phyloP scores from a whole-genome alignment of 2,888 invertebrate genomes.

The Oscheius onirici region DNA sequence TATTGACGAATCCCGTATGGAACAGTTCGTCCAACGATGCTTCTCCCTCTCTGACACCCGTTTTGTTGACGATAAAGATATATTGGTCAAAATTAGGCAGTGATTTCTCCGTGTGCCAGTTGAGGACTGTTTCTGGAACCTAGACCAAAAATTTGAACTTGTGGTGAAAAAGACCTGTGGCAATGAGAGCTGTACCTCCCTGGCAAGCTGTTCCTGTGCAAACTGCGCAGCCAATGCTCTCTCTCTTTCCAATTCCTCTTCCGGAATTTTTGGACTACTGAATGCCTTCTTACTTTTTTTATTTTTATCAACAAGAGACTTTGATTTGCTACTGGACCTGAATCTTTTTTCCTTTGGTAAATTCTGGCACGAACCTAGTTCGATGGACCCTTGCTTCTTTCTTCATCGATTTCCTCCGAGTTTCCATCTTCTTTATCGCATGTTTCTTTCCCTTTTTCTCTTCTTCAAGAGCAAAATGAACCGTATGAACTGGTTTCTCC shows the following conservation, averaged over 20 bases:
- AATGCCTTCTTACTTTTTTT: background rate
- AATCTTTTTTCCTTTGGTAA: background rate
- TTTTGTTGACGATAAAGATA: constrained; percentile 8
- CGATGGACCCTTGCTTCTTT: too few relatives aligned
- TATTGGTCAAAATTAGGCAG: constrained; percentile 4
- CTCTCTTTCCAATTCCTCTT: constrained; percentile 2
- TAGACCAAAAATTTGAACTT: background rate
- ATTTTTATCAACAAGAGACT: background rate
- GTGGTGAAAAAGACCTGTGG: too few relatives aligned
- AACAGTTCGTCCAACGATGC: constrained; percentile 39
- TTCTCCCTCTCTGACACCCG: background rate
- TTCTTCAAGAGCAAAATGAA: constrained; percentile 21
- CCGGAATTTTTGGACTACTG: background rate
- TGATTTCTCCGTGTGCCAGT: constrained; percentile 10
- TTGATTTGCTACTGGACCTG: background rate
- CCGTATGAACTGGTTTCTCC: constrained; percentile 3
- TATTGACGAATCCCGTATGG: constrained; percentile 44
- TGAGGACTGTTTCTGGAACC: background rate
- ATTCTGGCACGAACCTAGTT: too few relatives aligned
- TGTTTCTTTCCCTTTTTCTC: background rate
- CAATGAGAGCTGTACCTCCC: background rate
- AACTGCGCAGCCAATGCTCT: background rate
- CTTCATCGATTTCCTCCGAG: background rate
- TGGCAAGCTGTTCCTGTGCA: background rate
- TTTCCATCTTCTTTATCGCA: background rate